Base-by-base conservation (phyloP, 2,797 vertebrate species). In the Gastrophryne carolinensis region DNA sequence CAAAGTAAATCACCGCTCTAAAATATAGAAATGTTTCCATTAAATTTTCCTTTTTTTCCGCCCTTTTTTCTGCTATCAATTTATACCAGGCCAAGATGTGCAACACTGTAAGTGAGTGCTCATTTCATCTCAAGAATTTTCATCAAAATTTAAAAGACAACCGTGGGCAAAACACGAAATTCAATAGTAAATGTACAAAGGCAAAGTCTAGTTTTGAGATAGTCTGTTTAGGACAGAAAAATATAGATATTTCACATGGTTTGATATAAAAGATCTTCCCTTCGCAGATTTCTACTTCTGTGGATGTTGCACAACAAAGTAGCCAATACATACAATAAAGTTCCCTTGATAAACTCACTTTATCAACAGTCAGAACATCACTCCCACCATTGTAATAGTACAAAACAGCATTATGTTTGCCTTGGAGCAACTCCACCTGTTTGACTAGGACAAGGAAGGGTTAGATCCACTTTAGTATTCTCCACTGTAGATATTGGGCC, bases 1-100 rank as follows among this genome's bases (percentile, higher is more conserved):
- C 63, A 75, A 49, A 21, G 53, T 29, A 67, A 74, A 74, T 74
- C 57, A 67, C 29, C 52, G 21, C 53, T 49, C 29, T 74, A 47
- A 64, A 73, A 63, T 68, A 39, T 39, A 37, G 29, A 52, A 29
- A 44, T 44, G 15, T 44, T 39, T n/a, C n/a, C n/a, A n/a, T 30
- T 49, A 35, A 60, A 56, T 34, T 49, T 21, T 30, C 11, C 26
- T 19, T 39, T 35, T 58, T 61, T 57, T 17, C 39, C n/a, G n/a
- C n/a, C 39, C 17, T 29, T 35, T 50, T 37, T 66, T 23, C 29
- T 9, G 27, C 17, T 13, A 27, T 12, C 4, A 37, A 53, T 52
- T 30, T 35, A 49, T 23, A 10, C 19, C 29, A 24, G 27, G 63
- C 12, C 63, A 35, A 11, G 17, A 19, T 26, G 34, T 39, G 35